Base-by-base conservation (phyloP, 2,113 vertebrate genomes). In the Vimba vimba region DNA sequence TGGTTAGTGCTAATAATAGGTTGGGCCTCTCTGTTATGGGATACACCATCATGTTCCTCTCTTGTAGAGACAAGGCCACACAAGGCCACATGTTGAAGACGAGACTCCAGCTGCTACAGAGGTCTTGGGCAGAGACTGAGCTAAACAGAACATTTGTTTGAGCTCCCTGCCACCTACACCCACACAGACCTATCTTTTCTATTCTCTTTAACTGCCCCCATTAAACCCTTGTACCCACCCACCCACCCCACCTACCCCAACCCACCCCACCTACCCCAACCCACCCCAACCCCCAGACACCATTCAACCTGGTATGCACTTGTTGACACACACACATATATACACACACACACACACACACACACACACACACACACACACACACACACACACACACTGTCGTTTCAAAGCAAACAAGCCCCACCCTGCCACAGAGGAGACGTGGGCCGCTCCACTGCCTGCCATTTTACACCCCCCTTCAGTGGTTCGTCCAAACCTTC, bases 381-480 rank as follows among this genome's bases (percentile, higher is more conserved):
- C 36, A 39, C 30, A 33, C 30, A 33, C 39, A 7, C 39, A 39
- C 86, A 91, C 60, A 71, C 74, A 74, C 52, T 30, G 89, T 84
- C 90, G 91, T 93, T 93, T 93, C 89, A 92, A 91, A 91, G 90
- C 90, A 93, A 93, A 91, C 86, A 90, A 83, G 84, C 91, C 91
- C 90, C 91, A 83, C 92, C 93, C 91, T 91, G 90, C 83, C 89
- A 86, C 82, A 75, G 85, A 79, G 87, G 89, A 85, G 87, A 88
- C 82, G 62, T 79, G 74, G 89, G 74, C 55, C 52, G n/a, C 45
- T 45, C 59, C 25, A 21, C 60, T 81, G 59, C 88, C 87, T 43
- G 43, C 43, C 50, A 88, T 89, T 73, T 73, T 59, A 59, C 85
- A 52, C 59, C 66, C 79, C 59, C 43, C 5, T 33, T 45, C 45